Evolutionary conservation across 2,888 invertebrate species (phyloP).

Genomic region (Crepidodera aurea): DNA sequence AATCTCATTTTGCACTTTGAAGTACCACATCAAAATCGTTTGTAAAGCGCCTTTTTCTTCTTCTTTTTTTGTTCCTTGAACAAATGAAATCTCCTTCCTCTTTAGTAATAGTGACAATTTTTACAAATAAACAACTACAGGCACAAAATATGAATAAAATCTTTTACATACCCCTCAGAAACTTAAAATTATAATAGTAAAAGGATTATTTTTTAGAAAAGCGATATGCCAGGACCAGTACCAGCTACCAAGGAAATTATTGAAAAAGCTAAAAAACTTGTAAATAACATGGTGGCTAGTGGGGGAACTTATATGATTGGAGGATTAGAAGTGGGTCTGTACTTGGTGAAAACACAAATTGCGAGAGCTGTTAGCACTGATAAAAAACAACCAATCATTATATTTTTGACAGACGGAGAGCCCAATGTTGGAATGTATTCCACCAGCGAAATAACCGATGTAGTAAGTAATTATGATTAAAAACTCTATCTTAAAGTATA

Average conservation of each 20-base stretch:
- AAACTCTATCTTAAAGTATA: too few species aligned
- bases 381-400: slow-evolving; percentile 64
- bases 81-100: too few species aligned
- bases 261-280: slow-evolving; percentile 66
- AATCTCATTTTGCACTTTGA: neutral
- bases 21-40: too few species aligned
- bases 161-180: too few species aligned
- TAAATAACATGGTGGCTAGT: slow-evolving; percentile 64
- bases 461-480: slow-evolving; percentile 25
- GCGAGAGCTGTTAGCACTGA: slow-evolving; percentile 30
- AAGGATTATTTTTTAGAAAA: neutral
- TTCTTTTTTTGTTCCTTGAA: too few species aligned
- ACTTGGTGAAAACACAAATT: slow-evolving; percentile 43
- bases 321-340: slow-evolving; percentile 58
- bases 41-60: too few species aligned
- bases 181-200: too few species aligned
- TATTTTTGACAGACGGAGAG: slow-evolving; percentile 73
- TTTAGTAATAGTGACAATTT: too few species aligned
- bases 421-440: slow-evolving; percentile 69
- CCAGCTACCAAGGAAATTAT: slow-evolving; percentile 66
- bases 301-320: slow-evolving; percentile 74
- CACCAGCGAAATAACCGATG: slow-evolving; percentile 60
- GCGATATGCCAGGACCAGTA: slow-evolving; percentile 39
- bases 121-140: too few species aligned
- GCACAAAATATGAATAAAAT: too few species aligned